phyloP scores from a whole-genome alignment of 2,113 vertebrate species.

The Tauraco erythrolophus region DNA sequence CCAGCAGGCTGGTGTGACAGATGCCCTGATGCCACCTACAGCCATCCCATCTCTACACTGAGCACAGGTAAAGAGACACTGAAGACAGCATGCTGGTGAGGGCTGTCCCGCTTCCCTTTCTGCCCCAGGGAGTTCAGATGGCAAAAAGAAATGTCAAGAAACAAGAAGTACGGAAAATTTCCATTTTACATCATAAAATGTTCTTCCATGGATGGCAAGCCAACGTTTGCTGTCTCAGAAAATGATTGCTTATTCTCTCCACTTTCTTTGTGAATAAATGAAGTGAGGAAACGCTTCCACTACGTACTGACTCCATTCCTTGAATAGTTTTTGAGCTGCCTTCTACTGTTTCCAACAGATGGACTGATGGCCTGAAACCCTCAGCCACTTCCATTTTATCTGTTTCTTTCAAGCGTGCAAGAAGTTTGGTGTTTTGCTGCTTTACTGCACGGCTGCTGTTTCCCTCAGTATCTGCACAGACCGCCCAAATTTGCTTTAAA shows the following conservation, averaged over 20 bases:
- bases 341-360: not conserved
- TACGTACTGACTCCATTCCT: not conserved
- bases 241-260: not conserved
- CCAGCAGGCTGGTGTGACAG: not conserved
- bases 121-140: not conserved
- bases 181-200: not conserved
- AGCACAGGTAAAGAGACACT: not conserved
- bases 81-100: accelerated
- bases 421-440: not conserved
- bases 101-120: not conserved
- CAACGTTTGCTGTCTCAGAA: not conserved
- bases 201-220: not conserved
- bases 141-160: not conserved
- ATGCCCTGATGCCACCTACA: not conserved
- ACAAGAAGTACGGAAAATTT: not conserved
- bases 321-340: not conserved
- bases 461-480: not conserved
- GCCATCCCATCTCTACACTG: not conserved
- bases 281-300: not conserved
- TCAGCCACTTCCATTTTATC: not conserved
- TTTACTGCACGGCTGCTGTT: not conserved
- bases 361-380: not conserved
- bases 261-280: not conserved
- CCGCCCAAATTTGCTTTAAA: not conserved
- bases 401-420: not conserved